phyloP scores from a whole-genome alignment of 2,113 vertebrate species.

The Strigops habroptila region DNA sequence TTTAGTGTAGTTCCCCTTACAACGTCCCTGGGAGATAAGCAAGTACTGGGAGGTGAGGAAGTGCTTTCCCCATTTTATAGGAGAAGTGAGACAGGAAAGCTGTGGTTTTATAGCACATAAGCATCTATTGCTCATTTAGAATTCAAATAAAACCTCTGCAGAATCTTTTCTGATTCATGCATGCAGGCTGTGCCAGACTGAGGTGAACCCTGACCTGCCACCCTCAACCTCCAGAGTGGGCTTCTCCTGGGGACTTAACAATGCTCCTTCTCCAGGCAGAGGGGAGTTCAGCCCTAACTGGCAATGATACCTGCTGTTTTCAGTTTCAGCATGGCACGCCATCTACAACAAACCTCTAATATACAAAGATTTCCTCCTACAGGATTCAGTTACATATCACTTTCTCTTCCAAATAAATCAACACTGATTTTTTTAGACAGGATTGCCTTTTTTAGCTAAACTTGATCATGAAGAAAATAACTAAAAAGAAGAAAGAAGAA shows the following conservation, averaged over 20 bases:
- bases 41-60: background rate
- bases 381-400: background rate
- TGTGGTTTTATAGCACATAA: background rate
- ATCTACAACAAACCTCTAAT: background rate
- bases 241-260: background rate
- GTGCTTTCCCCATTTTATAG: rapidly evolving
- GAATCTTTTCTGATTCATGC: background rate
- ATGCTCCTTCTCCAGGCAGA: background rate
- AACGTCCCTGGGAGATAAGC: background rate
- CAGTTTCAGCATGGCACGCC: background rate
- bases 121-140: background rate
- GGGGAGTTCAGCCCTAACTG: background rate
- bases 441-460: background rate
- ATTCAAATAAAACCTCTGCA: background rate
- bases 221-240: background rate
- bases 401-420: background rate
- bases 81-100: background rate
- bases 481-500: background rate
- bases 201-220: background rate
- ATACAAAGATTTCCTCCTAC: background rate
- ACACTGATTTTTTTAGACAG: background rate
- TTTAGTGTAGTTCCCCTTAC: background rate
- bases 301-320: background rate
- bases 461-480: background rate
- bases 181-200: background rate